phyloP scores from a whole-genome alignment of 2,797 vertebrate genomes.

The Uromys caudimaculatus region DNA sequence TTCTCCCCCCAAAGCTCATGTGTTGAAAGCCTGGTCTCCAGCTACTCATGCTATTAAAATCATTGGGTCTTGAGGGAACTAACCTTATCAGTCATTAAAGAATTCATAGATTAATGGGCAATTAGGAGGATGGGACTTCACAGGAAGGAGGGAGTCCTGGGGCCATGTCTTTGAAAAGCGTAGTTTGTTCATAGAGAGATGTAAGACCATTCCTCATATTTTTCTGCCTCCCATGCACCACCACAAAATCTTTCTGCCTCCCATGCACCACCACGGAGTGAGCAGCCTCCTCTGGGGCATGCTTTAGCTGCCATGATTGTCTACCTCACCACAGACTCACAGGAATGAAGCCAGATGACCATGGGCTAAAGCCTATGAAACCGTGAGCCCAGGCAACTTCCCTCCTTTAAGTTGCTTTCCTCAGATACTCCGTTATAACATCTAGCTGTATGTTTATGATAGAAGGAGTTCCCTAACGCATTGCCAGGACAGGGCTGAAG shows the following conservation, averaged over 20 bases:
- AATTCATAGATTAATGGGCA: not conserved
- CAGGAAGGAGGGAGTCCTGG: not conserved
- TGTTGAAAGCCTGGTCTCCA: not conserved
- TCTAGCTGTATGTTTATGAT: not conserved
- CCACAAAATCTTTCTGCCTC: not conserved
- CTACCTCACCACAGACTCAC: not conserved
- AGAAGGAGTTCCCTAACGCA: not conserved
- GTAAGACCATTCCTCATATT: not conserved
- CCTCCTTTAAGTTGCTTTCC: not conserved
- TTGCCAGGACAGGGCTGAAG: not conserved
- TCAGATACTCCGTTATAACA: not conserved
- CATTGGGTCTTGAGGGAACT: not conserved
- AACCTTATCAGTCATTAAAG: not conserved
- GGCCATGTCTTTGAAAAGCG: not conserved
- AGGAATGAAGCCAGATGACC: not conserved
- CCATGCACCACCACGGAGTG: not conserved
- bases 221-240: not conserved
- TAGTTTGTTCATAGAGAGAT: not conserved
- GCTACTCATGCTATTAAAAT: not conserved
- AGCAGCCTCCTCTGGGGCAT: not conserved
- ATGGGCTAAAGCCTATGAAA: not conserved
- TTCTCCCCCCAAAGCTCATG: not conserved
- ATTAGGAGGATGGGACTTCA: not conserved
- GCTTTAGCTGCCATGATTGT: not conserved
- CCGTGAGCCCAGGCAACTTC: not conserved